phyloP scores from a whole-genome alignment of 2,113 vertebrate species.

The Cephalophus harveyi region DNA sequence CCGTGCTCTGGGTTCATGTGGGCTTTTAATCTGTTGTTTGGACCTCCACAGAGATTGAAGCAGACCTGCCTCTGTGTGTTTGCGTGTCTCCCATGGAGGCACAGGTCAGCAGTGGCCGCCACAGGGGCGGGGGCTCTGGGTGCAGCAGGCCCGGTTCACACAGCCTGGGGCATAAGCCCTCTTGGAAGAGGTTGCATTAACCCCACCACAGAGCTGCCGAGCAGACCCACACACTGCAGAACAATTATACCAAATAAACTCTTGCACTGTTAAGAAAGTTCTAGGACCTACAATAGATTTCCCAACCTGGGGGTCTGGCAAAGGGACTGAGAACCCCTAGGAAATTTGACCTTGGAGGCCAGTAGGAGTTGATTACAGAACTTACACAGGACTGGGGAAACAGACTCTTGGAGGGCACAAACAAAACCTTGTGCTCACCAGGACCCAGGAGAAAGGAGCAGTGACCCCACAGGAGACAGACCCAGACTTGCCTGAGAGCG shows the following conservation, averaged over 20 bases:
- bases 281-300: not conserved
- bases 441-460: not conserved
- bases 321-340: not conserved
- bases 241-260: not conserved
- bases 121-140: not conserved
- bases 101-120: not conserved
- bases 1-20: not conserved
- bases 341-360: not conserved
- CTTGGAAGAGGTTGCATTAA: not conserved
- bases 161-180: not conserved
- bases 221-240: not conserved
- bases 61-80: not conserved
- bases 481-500: not conserved
- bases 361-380: not conserved
- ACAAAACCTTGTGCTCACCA: not conserved
- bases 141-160: not conserved
- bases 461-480: not conserved
- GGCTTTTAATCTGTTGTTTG: not conserved
- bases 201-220: rapidly evolving
- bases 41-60: not conserved
- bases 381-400: not conserved
- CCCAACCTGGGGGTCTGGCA: not conserved
- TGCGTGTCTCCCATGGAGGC: not conserved
- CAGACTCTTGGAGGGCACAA: not conserved
- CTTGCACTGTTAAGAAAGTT: not conserved